Evolutionary conservation across 2,113 vertebrate species (phyloP).

Genomic region (Prietella phreatophila): DNA sequence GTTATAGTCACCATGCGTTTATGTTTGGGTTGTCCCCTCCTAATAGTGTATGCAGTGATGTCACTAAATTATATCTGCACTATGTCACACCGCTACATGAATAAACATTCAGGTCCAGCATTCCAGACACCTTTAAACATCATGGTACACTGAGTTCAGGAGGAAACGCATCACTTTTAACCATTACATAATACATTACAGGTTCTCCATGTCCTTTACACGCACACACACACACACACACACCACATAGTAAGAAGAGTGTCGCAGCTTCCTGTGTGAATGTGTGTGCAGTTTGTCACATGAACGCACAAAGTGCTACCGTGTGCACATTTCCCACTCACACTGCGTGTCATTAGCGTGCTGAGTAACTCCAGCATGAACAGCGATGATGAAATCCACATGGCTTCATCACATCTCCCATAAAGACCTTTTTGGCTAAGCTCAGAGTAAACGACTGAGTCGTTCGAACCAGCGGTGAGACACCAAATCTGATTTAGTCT

Average conservation of each 20-base stretch:
- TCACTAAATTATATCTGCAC: too few species aligned
- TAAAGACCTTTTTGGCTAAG: slow-evolving; percentile 47
- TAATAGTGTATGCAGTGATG: too few species aligned
- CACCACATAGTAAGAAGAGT: slow-evolving; percentile 1
- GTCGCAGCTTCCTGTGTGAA: slow-evolving; percentile 15
- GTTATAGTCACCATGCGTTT: background rate
- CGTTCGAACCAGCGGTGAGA: slow-evolving; percentile 42
- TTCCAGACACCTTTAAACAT: background rate
- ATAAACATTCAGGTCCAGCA: background rate
- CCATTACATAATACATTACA: slow-evolving; percentile 39
- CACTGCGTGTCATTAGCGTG: background rate
- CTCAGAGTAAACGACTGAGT: slow-evolving; percentile 5
- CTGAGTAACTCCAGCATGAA: background rate
- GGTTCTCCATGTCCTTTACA: background rate
- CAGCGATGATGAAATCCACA: background rate
- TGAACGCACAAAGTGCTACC: slow-evolving; percentile 18
- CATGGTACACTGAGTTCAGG: slow-evolving; percentile 22
- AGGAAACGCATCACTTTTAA: slow-evolving; percentile 5
- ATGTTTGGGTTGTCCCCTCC: background rate
- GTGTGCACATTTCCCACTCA: slow-evolving; percentile 23
- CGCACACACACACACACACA: background rate
- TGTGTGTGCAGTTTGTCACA: slow-evolving; percentile 10
- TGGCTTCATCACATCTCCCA: slow-evolving; percentile 4
- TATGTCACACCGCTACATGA: background rate
- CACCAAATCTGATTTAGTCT: slow-evolving; percentile 60